A percentile compares a stretch with the other conserved stretches of the same genome.
These are phyloP conservation scores for Pygocentrus nattereri DNA, from an alignment of 2,797 vertebrate species.

Conservation along the genomic window DNA sequence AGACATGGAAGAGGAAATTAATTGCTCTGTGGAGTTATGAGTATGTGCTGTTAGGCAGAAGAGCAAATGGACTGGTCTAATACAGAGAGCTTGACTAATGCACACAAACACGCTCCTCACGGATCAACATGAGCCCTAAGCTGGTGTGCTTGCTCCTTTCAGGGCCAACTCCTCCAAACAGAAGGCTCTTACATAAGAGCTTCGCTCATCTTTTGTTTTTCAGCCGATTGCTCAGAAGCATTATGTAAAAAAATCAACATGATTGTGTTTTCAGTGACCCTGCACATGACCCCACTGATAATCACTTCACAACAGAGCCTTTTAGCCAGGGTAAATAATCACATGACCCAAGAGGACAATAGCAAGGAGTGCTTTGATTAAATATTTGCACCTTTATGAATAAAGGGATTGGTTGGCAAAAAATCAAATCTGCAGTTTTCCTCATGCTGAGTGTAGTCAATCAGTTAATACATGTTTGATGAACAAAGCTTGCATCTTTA, in stretches of 20 bases:
- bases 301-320: constrained; percentile 24
- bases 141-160: constrained; percentile 62
- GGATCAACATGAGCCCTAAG: constrained; percentile 61
- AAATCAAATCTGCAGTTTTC: not conserved
- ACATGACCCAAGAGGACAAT: not conserved
- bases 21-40: constrained; percentile 44
- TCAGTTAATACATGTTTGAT: no score
- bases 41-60: constrained; percentile 23
- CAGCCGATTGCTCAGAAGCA: constrained; percentile 65
- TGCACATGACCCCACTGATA: constrained; percentile 31
- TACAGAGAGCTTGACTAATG: constrained; percentile 12
- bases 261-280: constrained; percentile 51
- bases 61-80: constrained; percentile 21
- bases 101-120: constrained; percentile 60
- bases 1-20: constrained; percentile 45
- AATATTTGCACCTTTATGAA: not conserved
- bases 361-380: constrained; percentile 24
- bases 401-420: not conserved
- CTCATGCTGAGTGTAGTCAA: not conserved
- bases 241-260: constrained; percentile 61
- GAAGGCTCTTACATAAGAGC: constrained; percentile 67
- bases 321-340: constrained; percentile 31
- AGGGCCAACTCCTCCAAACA: constrained; percentile 67
- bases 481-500: no score
- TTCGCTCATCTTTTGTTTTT: constrained; percentile 69